Conservation (phyloP, 2,797 vertebrate species). For the Ctenopoma multispine region DNA sequence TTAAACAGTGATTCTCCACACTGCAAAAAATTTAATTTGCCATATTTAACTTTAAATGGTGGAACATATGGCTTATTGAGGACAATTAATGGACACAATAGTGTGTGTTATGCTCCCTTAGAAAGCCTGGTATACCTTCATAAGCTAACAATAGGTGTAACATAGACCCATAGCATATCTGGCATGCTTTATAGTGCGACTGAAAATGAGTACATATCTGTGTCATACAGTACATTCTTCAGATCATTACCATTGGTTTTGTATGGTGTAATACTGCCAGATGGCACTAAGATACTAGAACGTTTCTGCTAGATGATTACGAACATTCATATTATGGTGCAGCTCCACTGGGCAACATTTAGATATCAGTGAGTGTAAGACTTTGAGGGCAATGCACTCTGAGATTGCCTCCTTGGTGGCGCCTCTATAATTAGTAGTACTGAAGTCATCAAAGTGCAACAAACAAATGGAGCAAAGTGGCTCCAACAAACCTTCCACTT, state of each 20-base stretch:
- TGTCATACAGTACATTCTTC: conserved; percentile 30
- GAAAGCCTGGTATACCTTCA: not conserved
- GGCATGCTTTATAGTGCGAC: conserved; percentile 11
- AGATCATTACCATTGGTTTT: conserved; percentile 31
- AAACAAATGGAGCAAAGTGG: conserved; percentile 65
- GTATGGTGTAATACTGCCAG: conserved; percentile 39
- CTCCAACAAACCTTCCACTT: conserved; percentile 49
- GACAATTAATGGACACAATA: conserved; percentile 16
- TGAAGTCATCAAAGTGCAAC: conserved; percentile 68
- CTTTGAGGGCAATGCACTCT: conserved; percentile 64
- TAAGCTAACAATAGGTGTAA: not conserved
- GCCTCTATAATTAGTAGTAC: conserved; percentile 68
- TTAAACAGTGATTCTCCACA: not conserved
- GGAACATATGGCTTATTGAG: conserved; percentile 21
- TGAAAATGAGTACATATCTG: conserved; percentile 28
- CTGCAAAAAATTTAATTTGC: not conserved
- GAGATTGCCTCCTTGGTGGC: conserved; percentile 63
- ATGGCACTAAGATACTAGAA: conserved; percentile 46
- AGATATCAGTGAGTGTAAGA: conserved; percentile 50
- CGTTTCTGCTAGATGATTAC: conserved; percentile 47
- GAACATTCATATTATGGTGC: conserved; percentile 52
- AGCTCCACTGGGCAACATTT: conserved; percentile 59
- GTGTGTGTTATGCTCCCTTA: not conserved
- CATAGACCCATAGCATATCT: conserved; percentile 9
- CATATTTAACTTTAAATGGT: conserved; percentile 20